These are phyloP conservation scores for Emmelina monodactyla DNA, from an alignment of 2,888 invertebrate genomes.

Conservation along the genomic window DNA sequence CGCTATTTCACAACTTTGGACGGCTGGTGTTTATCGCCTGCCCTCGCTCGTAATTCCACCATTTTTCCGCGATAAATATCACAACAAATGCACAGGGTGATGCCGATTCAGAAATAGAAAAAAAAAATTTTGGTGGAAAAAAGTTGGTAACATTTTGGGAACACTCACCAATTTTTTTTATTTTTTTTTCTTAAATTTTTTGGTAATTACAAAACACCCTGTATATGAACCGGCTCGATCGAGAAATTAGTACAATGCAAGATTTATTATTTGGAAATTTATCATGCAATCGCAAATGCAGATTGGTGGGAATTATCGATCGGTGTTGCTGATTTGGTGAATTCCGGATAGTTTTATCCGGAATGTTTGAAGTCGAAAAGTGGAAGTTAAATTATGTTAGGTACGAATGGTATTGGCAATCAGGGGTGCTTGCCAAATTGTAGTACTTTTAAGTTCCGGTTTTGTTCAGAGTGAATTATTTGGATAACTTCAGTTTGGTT, in stretches of 20 bases:
- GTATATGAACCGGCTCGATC: too few relatives aligned
- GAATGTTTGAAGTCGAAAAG: background rate
- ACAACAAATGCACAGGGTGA: conserved; percentile 2
- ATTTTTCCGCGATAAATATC: conserved; percentile 23
- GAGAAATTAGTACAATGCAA: conserved; percentile 4
- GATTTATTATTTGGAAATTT: conserved; percentile 10
- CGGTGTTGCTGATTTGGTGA: background rate
- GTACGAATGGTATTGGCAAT: too few relatives aligned
- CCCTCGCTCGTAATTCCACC: conserved; percentile 25
- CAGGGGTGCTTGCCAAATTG: too few relatives aligned
- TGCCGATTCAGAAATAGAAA: too few relatives aligned
- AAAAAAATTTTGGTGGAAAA: too few relatives aligned
- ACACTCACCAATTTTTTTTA: too few relatives aligned
- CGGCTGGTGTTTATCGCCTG: conserved; percentile 27
- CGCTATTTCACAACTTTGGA: conserved; percentile 40
- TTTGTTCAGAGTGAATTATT: too few relatives aligned
- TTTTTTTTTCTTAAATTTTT: too few relatives aligned
- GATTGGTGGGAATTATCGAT: conserved; percentile 2
- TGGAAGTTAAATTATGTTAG: background rate
- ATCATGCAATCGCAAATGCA: conserved; percentile 7
- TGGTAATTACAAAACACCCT: too few relatives aligned
- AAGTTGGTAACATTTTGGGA: too few relatives aligned
- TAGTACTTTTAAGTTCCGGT: too few relatives aligned
- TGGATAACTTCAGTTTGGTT: too few relatives aligned
- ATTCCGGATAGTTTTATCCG: background rate